Conservation (phyloP, 2,797 vertebrate genomes). For the Acipenser ruthenus region DNA sequence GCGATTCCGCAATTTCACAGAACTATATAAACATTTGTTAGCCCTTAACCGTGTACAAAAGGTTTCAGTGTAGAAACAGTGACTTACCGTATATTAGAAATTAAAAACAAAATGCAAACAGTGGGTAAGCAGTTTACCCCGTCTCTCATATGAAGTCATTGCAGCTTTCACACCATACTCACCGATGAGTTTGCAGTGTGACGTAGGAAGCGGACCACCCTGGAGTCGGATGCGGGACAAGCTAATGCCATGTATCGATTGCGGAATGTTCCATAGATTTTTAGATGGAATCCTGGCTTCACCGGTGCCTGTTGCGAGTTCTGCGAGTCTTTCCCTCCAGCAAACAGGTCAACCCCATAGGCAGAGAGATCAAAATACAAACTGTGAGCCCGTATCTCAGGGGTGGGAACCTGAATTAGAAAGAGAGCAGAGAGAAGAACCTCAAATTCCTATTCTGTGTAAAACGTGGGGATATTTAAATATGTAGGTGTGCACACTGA, state of each 20-base stretch:
- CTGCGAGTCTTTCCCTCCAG: constrained; percentile 44
- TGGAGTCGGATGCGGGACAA: constrained; percentile 58
- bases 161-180: constrained; percentile 28
- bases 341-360: constrained; percentile 53
- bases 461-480: too few relatives aligned
- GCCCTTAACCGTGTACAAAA: too few relatives aligned
- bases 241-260: constrained; percentile 67
- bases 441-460: too few relatives aligned
- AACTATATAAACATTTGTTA: too few relatives aligned
- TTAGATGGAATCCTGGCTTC: constrained; percentile 65
- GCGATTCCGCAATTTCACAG: too few relatives aligned
- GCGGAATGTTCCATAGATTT: constrained; percentile 71
- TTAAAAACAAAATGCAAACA: not conserved
- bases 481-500: too few relatives aligned
- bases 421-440: not conserved
- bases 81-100: too few relatives aligned
- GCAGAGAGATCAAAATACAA: constrained; percentile 72
- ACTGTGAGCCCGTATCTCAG: constrained; percentile 67
- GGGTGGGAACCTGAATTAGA: constrained; percentile 59
- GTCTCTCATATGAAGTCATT: not conserved
- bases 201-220: constrained; percentile 65
- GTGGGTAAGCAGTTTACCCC: too few relatives aligned
- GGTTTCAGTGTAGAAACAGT: too few relatives aligned
- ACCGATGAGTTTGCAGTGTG: constrained; percentile 66
- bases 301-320: constrained; percentile 23